phyloP scores from a whole-genome alignment of 2,888 invertebrate species.

The Cataglyphis rosenhaueri region DNA sequence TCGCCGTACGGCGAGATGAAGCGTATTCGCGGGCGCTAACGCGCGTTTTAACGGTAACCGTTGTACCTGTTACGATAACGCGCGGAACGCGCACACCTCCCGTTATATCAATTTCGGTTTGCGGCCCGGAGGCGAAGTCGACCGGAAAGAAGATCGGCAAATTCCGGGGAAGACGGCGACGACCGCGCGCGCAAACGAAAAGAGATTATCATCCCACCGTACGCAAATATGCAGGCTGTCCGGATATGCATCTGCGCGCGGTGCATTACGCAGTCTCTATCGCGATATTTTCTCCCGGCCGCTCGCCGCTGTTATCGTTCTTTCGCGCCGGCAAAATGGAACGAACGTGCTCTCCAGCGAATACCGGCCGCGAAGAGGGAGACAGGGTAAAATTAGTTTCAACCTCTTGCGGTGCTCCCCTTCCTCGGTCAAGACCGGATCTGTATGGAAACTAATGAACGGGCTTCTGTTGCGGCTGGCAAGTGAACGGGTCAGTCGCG shows the following conservation, averaged over 20 bases:
- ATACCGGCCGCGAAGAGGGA: constrained; percentile 25
- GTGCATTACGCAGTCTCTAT: constrained; percentile 22
- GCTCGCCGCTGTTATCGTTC: constrained; percentile 21
- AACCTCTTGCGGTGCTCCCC: constrained; percentile 42
- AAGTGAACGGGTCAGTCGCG: constrained; percentile 26
- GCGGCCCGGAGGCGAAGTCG: constrained; percentile 50
- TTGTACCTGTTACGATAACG: constrained; percentile 70
- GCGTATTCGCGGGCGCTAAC: constrained; percentile 50
- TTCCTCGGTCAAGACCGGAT: constrained; percentile 20
- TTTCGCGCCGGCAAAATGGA: constrained; percentile 24
- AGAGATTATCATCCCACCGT: constrained; percentile 62
- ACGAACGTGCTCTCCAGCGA: constrained; percentile 35
- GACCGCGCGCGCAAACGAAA: constrained; percentile 46
- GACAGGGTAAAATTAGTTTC: constrained; percentile 46
- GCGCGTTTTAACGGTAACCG: constrained; percentile 63
- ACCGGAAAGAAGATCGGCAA: constrained; percentile 49
- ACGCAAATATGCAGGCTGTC: constrained; percentile 38
- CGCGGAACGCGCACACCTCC: constrained; percentile 53
- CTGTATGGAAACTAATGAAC: constrained; percentile 32
- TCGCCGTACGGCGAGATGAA: constrained; percentile 26
- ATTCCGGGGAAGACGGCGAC: constrained; percentile 32
- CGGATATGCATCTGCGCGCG: constrained; percentile 46
- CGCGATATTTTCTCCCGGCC: constrained; percentile 45
- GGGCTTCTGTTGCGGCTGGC: constrained; percentile 31
- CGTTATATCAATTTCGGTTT: constrained; percentile 67